A percentile compares a stretch with the other conserved stretches of the same genome.
phyloP scores from a whole-genome alignment of 2,888 invertebrate species.

The Xestia c-nigrum region DNA sequence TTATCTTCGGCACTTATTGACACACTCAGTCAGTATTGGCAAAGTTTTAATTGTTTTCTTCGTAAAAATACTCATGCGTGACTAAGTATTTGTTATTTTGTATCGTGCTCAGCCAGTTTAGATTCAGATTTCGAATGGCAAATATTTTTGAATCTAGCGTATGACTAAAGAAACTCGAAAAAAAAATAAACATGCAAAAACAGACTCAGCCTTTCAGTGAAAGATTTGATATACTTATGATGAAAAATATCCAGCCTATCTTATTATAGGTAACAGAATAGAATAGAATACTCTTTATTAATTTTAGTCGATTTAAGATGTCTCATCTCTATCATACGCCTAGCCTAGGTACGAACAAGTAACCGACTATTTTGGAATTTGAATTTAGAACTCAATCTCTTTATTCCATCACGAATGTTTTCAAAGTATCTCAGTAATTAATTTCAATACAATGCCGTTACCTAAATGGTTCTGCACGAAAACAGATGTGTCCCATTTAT shows the following conservation, averaged over 20 bases:
- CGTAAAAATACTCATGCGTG: background rate
- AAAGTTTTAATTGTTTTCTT: slow-evolving; percentile 17
- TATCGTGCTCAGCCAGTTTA: background rate
- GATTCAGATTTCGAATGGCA: background rate
- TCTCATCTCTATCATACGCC: background rate
- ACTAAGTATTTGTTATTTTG: background rate
- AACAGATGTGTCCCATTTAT: slow-evolving; percentile 57
- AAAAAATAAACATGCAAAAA: background rate
- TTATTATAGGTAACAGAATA: too few relatives aligned
- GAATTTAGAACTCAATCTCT: background rate
- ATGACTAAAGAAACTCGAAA: background rate
- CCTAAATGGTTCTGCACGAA: slow-evolving; percentile 10
- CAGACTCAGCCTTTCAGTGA: background rate
- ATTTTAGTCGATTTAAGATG: background rate
- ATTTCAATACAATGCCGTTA: slow-evolving; percentile 18
- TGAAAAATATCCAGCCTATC: background rate
- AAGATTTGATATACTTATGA: background rate
- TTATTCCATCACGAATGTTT: slow-evolving; percentile 8
- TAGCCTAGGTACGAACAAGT: background rate
- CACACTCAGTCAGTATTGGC: slow-evolving; percentile 23
- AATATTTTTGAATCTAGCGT: background rate
- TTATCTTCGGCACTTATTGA: background rate
- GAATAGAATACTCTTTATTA: too few relatives aligned
- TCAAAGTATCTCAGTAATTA: background rate
- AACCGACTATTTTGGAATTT: background rate